A percentile compares a stretch with the other conserved stretches of the same genome.
These are phyloP conservation scores for Callionymus lyra DNA, from an alignment of 2,113 vertebrate species.

Conservation along the genomic window DNA sequence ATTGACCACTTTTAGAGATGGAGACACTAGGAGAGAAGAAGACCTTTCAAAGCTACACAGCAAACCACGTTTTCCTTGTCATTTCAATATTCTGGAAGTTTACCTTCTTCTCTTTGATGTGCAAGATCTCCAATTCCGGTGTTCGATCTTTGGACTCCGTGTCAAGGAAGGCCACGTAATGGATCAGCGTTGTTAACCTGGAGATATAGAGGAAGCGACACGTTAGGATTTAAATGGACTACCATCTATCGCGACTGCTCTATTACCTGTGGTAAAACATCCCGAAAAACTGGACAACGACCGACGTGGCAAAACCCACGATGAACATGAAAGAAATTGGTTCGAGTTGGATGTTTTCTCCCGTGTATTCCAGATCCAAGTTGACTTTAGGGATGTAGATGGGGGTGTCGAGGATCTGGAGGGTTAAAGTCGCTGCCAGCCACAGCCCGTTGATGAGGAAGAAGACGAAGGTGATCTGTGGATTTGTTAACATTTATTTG, in stretches of 20 bases:
- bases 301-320: conserved; percentile 24
- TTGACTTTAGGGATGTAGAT: conserved; percentile 26
- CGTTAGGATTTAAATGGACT: not conserved
- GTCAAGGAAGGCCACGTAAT: no score
- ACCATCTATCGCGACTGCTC: not conserved
- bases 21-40: no score
- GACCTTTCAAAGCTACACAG: no score
- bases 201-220: no score
- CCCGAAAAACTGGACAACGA: conserved; percentile 37
- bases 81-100: no score
- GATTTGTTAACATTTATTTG: no score
- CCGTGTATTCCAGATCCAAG: not conserved
- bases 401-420: conserved; percentile 32
- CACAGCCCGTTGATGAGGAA: conserved; percentile 58
- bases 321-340: conserved; percentile 50
- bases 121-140: no score
- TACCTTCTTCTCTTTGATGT: no score
- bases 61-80: no score
- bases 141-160: no score
- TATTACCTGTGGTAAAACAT: conserved; percentile 57
- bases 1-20: no score
- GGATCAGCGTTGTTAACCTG: no score
- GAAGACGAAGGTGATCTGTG: conserved; percentile 52
- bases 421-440: conserved; percentile 55
- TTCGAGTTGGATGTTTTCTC: conserved; percentile 5